Conservation (phyloP, 2,113 vertebrate genomes). For the Hippoglossus stenolepis region DNA sequence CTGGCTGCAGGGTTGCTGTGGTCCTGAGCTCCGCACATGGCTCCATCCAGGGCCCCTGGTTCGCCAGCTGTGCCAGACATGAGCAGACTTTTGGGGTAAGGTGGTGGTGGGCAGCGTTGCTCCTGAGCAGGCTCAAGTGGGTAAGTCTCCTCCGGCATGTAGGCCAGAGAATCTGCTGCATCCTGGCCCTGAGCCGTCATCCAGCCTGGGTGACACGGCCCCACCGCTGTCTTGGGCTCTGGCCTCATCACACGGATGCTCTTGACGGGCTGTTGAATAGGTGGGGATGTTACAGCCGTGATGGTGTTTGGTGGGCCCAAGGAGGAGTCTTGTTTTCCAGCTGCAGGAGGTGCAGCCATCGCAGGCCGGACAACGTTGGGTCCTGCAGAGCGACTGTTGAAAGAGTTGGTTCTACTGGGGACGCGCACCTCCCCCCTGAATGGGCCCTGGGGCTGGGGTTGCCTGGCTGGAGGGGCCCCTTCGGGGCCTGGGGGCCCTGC, state of each 20-base stretch:
- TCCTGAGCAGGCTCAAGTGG: constrained; percentile 87
- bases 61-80: constrained; percentile 81
- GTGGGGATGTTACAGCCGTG: constrained; percentile 92
- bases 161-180: constrained; percentile 84
- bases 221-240: constrained; percentile 96
- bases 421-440: constrained; percentile 88
- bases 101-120: constrained; percentile 90
- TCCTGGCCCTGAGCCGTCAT: constrained; percentile 85
- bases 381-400: constrained; percentile 90
- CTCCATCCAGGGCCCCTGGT: constrained; percentile 78
- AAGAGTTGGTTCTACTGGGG: constrained; percentile 94
- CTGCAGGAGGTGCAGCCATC: constrained; percentile 72
- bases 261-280: constrained; percentile 96
- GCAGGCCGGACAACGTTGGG: constrained; percentile 82
- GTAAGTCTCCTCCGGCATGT: constrained; percentile 84
- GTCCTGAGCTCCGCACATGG: constrained; percentile 67
- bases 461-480: constrained; percentile 82
- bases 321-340: constrained; percentile 85
- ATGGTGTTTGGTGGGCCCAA: constrained; percentile 91
- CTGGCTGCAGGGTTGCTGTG: constrained; percentile 43
- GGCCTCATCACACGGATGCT: constrained; percentile 96
- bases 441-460: constrained; percentile 83
- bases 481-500: constrained; percentile 84
- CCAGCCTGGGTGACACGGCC: constrained; percentile 95
- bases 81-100: constrained; percentile 93